Evolutionary conservation across 92 coral and sea anemone species (phyloP).

Genomic region (Parazoanthus darwini): DNA sequence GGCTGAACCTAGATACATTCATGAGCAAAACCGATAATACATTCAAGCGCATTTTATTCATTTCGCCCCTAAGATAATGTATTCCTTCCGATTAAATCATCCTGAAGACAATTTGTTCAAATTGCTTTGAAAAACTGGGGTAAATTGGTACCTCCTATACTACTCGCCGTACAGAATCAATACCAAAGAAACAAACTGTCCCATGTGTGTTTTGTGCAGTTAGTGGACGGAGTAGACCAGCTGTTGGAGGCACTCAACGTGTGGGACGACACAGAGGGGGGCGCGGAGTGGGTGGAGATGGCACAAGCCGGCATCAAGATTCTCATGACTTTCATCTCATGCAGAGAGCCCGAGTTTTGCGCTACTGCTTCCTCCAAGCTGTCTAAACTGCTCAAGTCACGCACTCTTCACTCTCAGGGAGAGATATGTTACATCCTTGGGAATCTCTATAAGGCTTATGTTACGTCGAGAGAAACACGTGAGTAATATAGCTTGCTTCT

Average conservation of each 20-base stretch:
- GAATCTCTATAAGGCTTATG: no score
- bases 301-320: conserved; percentile 91
- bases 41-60: no score
- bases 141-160: neutral
- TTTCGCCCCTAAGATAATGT: no score
- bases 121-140: neutral
- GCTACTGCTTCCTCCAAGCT: conserved; percentile 97
- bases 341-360: conserved; percentile 81
- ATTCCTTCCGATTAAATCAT: no score
- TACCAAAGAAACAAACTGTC: neutral
- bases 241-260: conserved; percentile 92
- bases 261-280: conserved; percentile 80
- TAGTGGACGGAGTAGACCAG: conserved; percentile 86
- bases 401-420: conserved; percentile 51
- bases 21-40: no score
- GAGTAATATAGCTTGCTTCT: neutral
- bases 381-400: conserved; percentile 62
- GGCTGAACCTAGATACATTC: no score
- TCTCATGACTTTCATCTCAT: conserved; percentile 81
- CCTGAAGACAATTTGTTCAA: no score
- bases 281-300: conserved; percentile 93
- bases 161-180: no score
- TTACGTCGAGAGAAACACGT: conserved; percentile 77
- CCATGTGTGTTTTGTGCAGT: conserved; percentile 48
- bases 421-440: neutral